Percentiles rank a stretch among this genome's conserved stretches.
Evolutionary conservation across 2,888 invertebrate species (phyloP).

Genomic region (Conistra vaccinii): DNA sequence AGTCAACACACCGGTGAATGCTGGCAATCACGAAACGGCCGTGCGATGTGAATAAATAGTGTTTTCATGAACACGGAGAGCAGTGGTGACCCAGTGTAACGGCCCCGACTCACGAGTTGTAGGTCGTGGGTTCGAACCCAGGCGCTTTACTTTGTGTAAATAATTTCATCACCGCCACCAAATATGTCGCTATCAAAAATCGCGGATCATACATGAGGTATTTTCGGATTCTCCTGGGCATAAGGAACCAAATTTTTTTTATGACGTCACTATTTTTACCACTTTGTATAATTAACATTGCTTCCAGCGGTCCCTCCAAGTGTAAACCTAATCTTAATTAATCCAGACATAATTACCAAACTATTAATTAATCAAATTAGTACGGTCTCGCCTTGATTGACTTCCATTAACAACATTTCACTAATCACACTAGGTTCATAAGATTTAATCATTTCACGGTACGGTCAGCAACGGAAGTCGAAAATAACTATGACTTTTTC

Average conservation of each 20-base stretch:
- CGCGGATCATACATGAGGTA: not conserved
- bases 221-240: not conserved
- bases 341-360: not conserved
- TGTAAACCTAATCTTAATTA: not conserved
- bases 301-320: not conserved
- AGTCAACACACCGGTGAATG: slow-evolving; percentile 9
- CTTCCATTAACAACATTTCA: not conserved
- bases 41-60: slow-evolving; percentile 7
- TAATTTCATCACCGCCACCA: too few relatives aligned
- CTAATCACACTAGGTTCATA: not conserved
- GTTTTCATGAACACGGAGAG: not conserved
- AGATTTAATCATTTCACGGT: not conserved
- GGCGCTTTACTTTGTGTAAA: too few relatives aligned
- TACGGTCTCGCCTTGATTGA: not conserved
- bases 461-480: not conserved
- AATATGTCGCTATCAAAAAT: not conserved
- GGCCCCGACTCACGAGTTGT: too few relatives aligned
- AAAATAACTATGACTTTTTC: not conserved
- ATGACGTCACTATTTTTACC: not conserved
- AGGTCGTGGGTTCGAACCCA: too few relatives aligned
- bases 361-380: slow-evolving; percentile 3
- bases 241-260: not conserved
- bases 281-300: not conserved
- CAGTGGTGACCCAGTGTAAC: too few relatives aligned
- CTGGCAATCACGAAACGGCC: slow-evolving; percentile 16